Evolutionary conservation across 2,797 vertebrate species (phyloP).

Genomic region (Scleropages formosus): DNA sequence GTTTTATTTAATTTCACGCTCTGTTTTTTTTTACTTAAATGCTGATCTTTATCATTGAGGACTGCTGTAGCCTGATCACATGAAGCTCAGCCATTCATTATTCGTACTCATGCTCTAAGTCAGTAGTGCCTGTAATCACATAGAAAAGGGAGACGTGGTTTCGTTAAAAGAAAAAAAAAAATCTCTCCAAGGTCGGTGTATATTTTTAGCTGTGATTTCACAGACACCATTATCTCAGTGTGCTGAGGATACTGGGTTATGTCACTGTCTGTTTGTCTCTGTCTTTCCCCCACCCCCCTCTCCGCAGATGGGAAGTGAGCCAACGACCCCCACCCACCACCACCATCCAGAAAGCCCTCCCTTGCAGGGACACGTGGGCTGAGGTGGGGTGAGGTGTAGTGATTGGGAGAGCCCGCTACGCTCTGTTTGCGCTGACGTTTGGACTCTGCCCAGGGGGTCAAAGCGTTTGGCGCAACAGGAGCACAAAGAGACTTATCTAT

Average conservation of each 20-base stretch:
- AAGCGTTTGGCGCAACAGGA: neutral
- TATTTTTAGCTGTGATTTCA: neutral
- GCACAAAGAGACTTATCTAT: neutral
- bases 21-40: neutral
- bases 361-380: neutral
- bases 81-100: conserved; percentile 5
- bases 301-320: too few species aligned
- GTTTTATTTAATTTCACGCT: neutral
- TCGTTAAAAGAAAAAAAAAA: neutral
- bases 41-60: neutral
- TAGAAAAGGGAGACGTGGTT: neutral
- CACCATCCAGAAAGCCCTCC: too few species aligned
- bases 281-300: neutral
- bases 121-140: neutral
- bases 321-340: too few species aligned
- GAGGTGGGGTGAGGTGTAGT: neutral
- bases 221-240: conserved; percentile 3
- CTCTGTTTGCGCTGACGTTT: neutral
- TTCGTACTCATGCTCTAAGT: neutral
- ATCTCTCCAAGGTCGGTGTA: conserved; percentile 3
- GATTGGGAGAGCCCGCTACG: neutral
- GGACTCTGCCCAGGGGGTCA: neutral
- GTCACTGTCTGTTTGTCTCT: conserved; percentile 5
- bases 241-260: conserved; percentile 13
- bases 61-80: neutral